A percentile compares a stretch with the other conserved stretches of the same genome.
These are phyloP conservation scores for Megalops cyprinoides DNA, from an alignment of 2,797 vertebrate species.

Conservation along the genomic window DNA sequence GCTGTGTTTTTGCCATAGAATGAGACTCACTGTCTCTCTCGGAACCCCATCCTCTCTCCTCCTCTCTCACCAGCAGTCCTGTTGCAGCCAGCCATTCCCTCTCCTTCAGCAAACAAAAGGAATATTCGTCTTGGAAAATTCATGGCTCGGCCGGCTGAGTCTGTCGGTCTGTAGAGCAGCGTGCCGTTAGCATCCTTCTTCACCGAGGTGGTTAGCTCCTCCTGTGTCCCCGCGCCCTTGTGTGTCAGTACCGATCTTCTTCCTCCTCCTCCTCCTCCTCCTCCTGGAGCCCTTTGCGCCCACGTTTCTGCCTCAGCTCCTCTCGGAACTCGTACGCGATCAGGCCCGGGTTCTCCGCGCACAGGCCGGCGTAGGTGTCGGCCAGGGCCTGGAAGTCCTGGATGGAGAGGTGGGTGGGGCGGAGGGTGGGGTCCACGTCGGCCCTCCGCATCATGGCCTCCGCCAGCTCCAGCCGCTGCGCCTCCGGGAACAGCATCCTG, in stretches of 20 bases:
- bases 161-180: slow-evolving; percentile 64
- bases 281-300: not conserved
- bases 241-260: slow-evolving; percentile 37
- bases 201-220: slow-evolving; percentile 52
- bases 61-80: not conserved
- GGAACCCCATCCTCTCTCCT: not conserved
- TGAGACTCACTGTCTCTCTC: not conserved
- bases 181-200: slow-evolving; percentile 61
- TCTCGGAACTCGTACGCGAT: slow-evolving; percentile 84
- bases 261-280: not conserved
- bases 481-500: slow-evolving; percentile 91
- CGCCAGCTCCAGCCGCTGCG: slow-evolving; percentile 74
- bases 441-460: slow-evolving; percentile 79
- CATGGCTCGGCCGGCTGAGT: slow-evolving; percentile 65
- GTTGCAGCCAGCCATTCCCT: slow-evolving; percentile 25
- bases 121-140: slow-evolving; percentile 61
- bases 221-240: slow-evolving; percentile 20
- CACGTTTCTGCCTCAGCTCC: slow-evolving; percentile 75
- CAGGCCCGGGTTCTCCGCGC: slow-evolving; percentile 72
- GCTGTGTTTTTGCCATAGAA: not conserved
- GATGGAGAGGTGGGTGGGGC: slow-evolving; percentile 83
- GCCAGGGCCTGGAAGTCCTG: slow-evolving; percentile 81
- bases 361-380: slow-evolving; percentile 82
- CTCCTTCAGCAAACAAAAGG: not conserved
- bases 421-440: slow-evolving; percentile 85